These are phyloP conservation scores for Eupsilia transversa DNA, from an alignment of 2,888 invertebrate species.

Conservation along the genomic window DNA sequence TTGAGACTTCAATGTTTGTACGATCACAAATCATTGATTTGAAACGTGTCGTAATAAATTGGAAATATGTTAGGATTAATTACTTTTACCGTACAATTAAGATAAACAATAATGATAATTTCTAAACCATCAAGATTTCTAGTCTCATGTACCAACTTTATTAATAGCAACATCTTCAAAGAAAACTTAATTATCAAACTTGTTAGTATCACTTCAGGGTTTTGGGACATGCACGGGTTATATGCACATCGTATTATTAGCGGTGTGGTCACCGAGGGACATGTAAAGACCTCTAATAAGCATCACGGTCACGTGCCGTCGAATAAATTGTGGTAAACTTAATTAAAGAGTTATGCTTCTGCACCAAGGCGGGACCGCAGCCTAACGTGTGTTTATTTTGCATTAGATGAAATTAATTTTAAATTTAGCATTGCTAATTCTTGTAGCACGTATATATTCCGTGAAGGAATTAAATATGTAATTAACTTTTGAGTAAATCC, in stretches of 20 bases:
- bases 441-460: neutral
- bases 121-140: constrained; percentile 12
- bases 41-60: neutral
- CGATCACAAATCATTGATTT: neutral
- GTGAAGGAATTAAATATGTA: constrained; percentile 1
- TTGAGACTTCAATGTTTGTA: neutral
- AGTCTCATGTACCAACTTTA: constrained; percentile 10
- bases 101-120: no score
- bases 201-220: constrained; percentile 43
- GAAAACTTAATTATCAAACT: constrained; percentile 44
- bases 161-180: constrained; percentile 31
- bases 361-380: constrained; percentile 42
- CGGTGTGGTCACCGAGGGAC: constrained; percentile 61
- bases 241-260: constrained; percentile 63
- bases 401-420: constrained; percentile 55
- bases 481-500: neutral
- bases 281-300: constrained; percentile 69
- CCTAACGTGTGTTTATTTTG: constrained; percentile 62
- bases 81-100: neutral
- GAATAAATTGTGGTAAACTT: constrained; percentile 83
- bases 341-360: constrained; percentile 79
- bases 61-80: neutral
- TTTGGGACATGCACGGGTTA: constrained; percentile 53
- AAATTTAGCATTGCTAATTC: constrained; percentile 42
- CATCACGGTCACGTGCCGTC: constrained; percentile 78